Base-by-base conservation (phyloP, 1,140 invertebrate genomes). In the Solenopsis invicta region DNA sequence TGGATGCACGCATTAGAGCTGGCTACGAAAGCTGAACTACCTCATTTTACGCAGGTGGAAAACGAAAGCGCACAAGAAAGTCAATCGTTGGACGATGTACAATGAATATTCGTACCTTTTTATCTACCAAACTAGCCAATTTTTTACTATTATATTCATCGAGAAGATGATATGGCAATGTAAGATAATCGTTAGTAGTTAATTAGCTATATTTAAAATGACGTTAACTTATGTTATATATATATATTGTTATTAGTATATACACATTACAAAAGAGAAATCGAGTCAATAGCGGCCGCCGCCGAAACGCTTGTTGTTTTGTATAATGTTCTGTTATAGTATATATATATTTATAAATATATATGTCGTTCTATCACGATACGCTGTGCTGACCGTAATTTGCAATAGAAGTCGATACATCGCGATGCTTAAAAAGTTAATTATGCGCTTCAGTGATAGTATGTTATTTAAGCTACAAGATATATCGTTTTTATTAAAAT, bases 11-110 rank as follows among this genome's bases (percentile, higher is more conserved):
- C 93, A 85, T 93, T 96, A 84, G 94, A 95, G 87, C 92, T 96
- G 90, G 96, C 96, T 52, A 94, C 95, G 8, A 95, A 94, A 91
- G 96, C 96, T 75, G 96, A 96, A 93, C 92, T 96, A 94, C 95
- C 95, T 93, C 93, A 93, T 67, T 86, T 88, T 10, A 84, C 37
- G 29, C 69, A 87, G 21, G 78, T 87, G 37, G 89, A 92, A 67
- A 91, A 85, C 50, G 91, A 93, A 86, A 88, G 90, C 91, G 90
- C 91, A 92, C 89, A 93, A 91, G 87, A 93, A 86, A 92, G 87
- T 92, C 93, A 94, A 92, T 92, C 89, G 59, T 69, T 92, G 75
- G 91, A 92, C 66, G 89, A 93, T 89, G 72, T 88, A 93, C 80
- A 90, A 86, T 93, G 84, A 92, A 92, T 61, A 89, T 93, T 93